Evolutionary conservation across 2,888 invertebrate species (phyloP).

Genomic region (Neria commutata): DNA sequence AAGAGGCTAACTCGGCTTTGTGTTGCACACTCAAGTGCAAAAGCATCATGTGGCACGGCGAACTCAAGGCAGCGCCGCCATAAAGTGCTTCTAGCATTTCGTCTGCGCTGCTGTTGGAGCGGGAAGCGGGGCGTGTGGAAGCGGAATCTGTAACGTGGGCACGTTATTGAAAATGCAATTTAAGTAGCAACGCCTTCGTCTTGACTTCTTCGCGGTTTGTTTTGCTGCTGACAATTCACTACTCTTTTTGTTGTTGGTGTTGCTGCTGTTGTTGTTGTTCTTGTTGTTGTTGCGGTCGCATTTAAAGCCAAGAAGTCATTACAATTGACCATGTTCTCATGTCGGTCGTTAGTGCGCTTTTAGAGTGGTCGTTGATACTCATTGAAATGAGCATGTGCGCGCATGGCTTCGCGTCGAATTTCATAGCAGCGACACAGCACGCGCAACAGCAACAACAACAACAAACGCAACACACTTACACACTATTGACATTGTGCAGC

Average conservation of each 20-base stretch:
- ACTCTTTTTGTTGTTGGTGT: conserved; percentile 30
- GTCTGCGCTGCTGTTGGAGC: too few relatives aligned
- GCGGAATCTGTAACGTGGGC: too few relatives aligned
- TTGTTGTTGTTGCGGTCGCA: conserved; percentile 9
- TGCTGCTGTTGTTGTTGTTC: conserved; percentile 19
- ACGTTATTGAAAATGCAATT: conserved; percentile 47
- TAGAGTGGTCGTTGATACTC: not conserved
- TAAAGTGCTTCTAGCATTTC: conserved; percentile 45
- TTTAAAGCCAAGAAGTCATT: not conserved
- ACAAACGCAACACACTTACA: too few relatives aligned
- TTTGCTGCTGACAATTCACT: too few relatives aligned
- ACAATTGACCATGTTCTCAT: not conserved
- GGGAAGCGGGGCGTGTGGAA: too few relatives aligned
- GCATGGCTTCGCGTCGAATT: not conserved
- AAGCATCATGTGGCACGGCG: conserved; percentile 33
- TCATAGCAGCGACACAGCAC: not conserved
- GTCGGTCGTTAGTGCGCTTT: too few relatives aligned
- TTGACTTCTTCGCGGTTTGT: not conserved
- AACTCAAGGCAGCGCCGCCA: conserved; percentile 30
- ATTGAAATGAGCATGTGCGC: not conserved
- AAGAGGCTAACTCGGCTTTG: conserved; percentile 16
- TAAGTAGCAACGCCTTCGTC: conserved; percentile 32
- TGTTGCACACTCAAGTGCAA: conserved; percentile 38
- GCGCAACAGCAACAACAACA: not conserved
- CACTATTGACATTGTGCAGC: too few relatives aligned